Evolutionary conservation across 2,888 invertebrate genomes (phyloP), one percentile per base, ranked within the genome.

Genomic region (Subacronicta megacephala): DNA sequence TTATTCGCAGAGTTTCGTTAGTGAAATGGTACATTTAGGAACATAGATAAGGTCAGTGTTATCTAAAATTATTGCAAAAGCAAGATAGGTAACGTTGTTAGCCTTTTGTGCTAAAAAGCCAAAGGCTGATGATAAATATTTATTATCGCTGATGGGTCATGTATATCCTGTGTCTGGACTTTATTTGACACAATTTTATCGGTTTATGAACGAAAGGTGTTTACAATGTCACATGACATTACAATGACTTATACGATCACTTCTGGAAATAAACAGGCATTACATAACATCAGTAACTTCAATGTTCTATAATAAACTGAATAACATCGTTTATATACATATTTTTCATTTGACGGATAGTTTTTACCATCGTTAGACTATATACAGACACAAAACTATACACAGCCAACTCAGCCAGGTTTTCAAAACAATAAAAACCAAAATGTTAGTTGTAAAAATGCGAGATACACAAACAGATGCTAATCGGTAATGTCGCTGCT

Each of bases 1-100:
- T 23, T 17, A 15, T 17, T 52, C 3, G 37, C 15, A 10, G n/a
- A n/a, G 47, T 47, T 23, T 38, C 36, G 38, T 62, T 31, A 63
- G 61, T 74, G 38, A 55, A 62, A 54, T 56, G 60, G 57, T 58
- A 65, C 54, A 57, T 46, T 37, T 72, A 80, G 77, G 78, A 80
- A 80, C 76, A 72, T 73, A 72, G 49, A 67, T 46, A 59, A 62
- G 62, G 49, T 62, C 61, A 68, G 64, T 62, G 47, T 59, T 58
- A 46, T 53, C 56, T 64, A 71, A 70, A 46, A 62, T 51, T 46
- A 73, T 66, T 72, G 65, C 72, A 72, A 61, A 71, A 72, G 78
- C 66, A 64, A 62, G 45, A 15, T 50, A 64, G 68, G 75, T 77
- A 73, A 78, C 74, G 60, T 69, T 59, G 45, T 41, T 23, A 20